Base-by-base conservation (phyloP, 2,888 invertebrate species). In the Apoderus coryli region DNA sequence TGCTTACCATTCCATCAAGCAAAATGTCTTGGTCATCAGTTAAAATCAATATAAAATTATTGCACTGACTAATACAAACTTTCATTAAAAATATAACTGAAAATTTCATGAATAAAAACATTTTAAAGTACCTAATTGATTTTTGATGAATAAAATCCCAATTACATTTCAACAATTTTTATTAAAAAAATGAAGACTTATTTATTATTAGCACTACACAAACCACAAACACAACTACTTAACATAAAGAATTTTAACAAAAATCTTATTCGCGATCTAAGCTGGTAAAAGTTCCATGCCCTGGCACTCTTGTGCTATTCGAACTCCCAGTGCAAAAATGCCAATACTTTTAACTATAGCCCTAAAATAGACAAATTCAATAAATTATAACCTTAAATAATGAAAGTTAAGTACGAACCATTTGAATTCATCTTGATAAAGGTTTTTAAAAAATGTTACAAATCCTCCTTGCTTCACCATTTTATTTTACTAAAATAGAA, bases 1-100 rank as follows among this genome's bases (percentile, higher is more conserved):
- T 29, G 63, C 66, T 65, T 65, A 80, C 79, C 70, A 84, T 67
- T 29, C 84, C 78, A 52, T 76, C 72, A 27, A 89, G 57, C n/a
- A 68, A 59, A 3, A 70, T 60, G 63, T 89, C 89, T 56, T 88
- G 85, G 59, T 89, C 89, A 53, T 90, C 89, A 0, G 81, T 82
- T 29, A 89, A 48, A 42, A 89, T 63, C 22, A 88, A 49, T 25
- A 89, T 63, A 49, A 89, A 73, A 59, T 88, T 89, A 14, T n/a
- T n/a, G n/a, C n/a, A n/a, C n/a, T n/a, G n/a, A n/a, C n/a, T n/a
- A n/a, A n/a, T n/a, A n/a, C 5, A 9, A 6, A 4, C 4, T 5
- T 5, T 23, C 23, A 26, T n/a, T n/a, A 5, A 4, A 26, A 12
- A 16, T 15, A 30, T 29, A 24, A 36, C 14, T 25, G 19, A 11